These are phyloP conservation scores for Chrysomela aeneicollis DNA, from an alignment of 2,888 invertebrate genomes.

Conservation along the genomic window DNA sequence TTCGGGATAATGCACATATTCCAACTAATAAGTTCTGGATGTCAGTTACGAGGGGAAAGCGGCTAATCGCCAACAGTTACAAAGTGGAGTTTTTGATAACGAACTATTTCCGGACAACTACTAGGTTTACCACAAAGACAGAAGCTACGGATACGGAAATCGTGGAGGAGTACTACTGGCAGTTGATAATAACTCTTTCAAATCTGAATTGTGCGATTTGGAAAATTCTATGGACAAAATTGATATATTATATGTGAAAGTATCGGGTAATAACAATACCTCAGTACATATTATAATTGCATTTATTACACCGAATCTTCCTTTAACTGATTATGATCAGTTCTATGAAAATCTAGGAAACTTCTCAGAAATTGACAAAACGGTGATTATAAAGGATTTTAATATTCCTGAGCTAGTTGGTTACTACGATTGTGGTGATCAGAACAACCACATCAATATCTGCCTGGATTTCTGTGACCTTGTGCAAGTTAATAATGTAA, in stretches of 20 bases:
- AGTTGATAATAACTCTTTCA: not conserved
- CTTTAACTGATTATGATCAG: not conserved
- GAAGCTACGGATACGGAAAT: conserved; percentile 3
- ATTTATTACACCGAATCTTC: not conserved
- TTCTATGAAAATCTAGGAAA: not conserved
- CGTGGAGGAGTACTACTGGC: conserved; percentile 1
- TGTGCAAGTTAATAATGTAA: too few species aligned
- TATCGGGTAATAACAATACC: not conserved
- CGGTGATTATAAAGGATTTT: not conserved
- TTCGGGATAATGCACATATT: not conserved
- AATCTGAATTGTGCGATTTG: not conserved
- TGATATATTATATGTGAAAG: not conserved
- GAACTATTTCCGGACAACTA: conserved; percentile 1
- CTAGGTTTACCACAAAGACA: not conserved
- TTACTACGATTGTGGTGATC: not conserved
- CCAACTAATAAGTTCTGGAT: not conserved
- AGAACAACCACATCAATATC: not conserved
- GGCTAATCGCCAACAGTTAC: not conserved
- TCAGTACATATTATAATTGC: not conserved
- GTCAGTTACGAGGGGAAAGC: too few species aligned
- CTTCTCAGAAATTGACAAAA: not conserved
- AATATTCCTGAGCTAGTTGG: conserved; percentile 1
- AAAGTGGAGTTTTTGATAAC: not conserved
- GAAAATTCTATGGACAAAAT: not conserved
- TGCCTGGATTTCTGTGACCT: too few species aligned